Evolutionary conservation across 1,140 invertebrate species (phyloP), one percentile per base, ranked within the genome.

Genomic region (Drosophila miranda): DNA sequence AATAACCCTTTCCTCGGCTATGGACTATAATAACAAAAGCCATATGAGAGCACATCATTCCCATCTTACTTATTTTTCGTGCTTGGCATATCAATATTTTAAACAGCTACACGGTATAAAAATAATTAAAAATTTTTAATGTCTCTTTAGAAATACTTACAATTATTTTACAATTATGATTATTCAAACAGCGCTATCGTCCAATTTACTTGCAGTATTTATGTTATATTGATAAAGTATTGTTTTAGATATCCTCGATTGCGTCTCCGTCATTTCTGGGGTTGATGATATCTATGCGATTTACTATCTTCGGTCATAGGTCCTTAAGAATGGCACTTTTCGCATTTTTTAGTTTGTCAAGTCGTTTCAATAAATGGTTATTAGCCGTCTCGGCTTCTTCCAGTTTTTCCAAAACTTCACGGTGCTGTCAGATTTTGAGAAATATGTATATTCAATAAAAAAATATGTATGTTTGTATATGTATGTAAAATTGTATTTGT

Each of bases 341-440:
- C 28, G 97, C 97, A 91, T 97, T 98, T 93, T 99, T 99, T 88
- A 99, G 94, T 92, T 99, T 99, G 91, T 99, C 99, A 78, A 99
- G 93, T 84, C 99, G 94, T 92, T 98, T 97, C 76, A 98, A 95
- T 64, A 99, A 93, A 93, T 99, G 98, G 84, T 95, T 96, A 93
- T 99, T 99, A 73, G 98, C 95, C 51, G 98, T 99, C 93, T 99
- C 98, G 69, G 99, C 92, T 92, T 99, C 99, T 92, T 99, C 99
- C n/a, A 99, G 94, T 77, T 97, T 94, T 79, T 95, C 97, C 89
- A 98, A 95, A 11, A 97, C 95, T 92, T 99, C 99, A 78, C 99
- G 94, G 53, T 99, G 94, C 98, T 99, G 49, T 13, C 91, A 50
- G 93, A 93, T 82, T 75, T 64, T 34, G 91, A 89, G 44, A 48